Evolutionary conservation across 2,888 invertebrate genomes (phyloP).

Genomic region (Rambutsinella grinnellia): DNA sequence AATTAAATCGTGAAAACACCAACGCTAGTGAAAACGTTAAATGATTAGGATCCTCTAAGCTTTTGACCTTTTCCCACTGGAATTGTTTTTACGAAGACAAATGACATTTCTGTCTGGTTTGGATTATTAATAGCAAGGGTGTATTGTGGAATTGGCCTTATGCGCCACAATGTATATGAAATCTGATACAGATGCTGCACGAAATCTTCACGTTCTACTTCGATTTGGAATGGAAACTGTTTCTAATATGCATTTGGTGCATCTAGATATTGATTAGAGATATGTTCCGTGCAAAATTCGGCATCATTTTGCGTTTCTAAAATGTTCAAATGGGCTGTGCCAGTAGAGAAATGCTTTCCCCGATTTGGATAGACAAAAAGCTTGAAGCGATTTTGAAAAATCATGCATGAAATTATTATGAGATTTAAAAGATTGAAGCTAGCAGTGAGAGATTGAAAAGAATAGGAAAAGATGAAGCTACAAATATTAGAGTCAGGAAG

Average conservation of each 20-base stretch:
- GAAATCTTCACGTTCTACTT: too few relatives aligned
- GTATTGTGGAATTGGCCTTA: not conserved
- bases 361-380: conserved; percentile 9
- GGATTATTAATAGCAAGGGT: not conserved
- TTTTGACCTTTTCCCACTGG: not conserved
- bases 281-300: not conserved
- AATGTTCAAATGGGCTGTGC: not conserved
- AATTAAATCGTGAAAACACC: too few relatives aligned
- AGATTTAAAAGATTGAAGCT: conserved; percentile 45
- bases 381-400: conserved; percentile 48
- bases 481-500: not conserved
- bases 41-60: too few relatives aligned
- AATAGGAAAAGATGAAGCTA: not conserved
- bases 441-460: conserved; percentile 1
- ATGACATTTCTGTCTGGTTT: not conserved
- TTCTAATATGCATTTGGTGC: too few relatives aligned
- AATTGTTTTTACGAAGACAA: not conserved
- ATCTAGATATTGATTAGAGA: not conserved
- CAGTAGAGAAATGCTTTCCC: too few relatives aligned
- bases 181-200: not conserved
- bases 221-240: too few relatives aligned
- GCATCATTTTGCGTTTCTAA: not conserved
- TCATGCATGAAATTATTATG: conserved; percentile 42
- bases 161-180: not conserved
- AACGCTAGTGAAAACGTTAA: too few relatives aligned